These are phyloP conservation scores for Chaenodraco wilsoni DNA, from an alignment of 2,797 vertebrate genomes.

Conservation along the genomic window DNA sequence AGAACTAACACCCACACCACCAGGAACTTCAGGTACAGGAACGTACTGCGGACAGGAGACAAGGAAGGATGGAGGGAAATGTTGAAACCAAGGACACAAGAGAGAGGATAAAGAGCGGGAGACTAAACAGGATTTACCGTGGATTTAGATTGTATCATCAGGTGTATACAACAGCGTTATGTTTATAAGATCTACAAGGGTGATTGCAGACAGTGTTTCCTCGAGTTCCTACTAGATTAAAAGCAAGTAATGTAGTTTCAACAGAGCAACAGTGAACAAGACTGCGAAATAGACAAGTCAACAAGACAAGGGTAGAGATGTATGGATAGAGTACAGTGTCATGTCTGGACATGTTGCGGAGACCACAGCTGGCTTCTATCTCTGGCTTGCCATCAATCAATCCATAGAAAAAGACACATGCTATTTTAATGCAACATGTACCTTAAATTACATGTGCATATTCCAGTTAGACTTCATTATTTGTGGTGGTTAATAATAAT, in stretches of 20 bases:
- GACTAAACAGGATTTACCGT: background rate
- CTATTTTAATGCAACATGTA: background rate
- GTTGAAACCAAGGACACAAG: background rate
- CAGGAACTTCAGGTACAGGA: slow-evolving; percentile 98
- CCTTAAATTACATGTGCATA: background rate
- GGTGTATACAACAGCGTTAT: slow-evolving; percentile 41
- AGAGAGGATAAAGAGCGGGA: background rate
- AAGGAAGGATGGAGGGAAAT: background rate
- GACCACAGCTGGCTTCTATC: slow-evolving; percentile 44
- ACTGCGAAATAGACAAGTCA: too few species aligned
- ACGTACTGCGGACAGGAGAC: slow-evolving; percentile 83
- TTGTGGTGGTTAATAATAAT: background rate
- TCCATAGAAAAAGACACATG: background rate
- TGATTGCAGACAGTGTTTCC: background rate
- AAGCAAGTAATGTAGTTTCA: background rate
- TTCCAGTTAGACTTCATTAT: background rate
- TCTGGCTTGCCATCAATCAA: slow-evolving; percentile 15
- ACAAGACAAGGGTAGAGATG: background rate
- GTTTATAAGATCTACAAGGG: slow-evolving; percentile 14
- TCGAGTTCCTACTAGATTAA: background rate
- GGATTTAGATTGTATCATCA: background rate
- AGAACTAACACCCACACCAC: slow-evolving; percentile 98
- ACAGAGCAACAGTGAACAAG: background rate
- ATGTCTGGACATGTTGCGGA: slow-evolving; percentile 58
- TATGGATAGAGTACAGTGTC: background rate